Percentiles rank a stretch among this genome's conserved stretches.
Conservation (phyloP, 2,797 vertebrate genomes). For the Channa striata region DNA sequence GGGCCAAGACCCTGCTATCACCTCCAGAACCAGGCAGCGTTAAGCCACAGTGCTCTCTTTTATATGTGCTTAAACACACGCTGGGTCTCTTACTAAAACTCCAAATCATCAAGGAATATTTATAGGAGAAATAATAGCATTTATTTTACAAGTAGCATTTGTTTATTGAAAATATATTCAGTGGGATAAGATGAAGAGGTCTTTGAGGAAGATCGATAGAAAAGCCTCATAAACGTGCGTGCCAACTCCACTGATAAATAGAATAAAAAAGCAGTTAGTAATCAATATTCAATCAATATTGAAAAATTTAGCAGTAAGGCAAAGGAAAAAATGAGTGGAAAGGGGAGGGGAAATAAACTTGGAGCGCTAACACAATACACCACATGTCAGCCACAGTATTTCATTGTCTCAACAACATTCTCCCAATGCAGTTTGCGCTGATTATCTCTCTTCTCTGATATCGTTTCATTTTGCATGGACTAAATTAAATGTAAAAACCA, state of each 20-base stretch:
- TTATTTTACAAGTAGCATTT: slow-evolving; percentile 33
- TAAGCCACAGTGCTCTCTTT: slow-evolving; percentile 46
- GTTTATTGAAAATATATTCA: slow-evolving; percentile 18
- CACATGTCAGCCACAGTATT: slow-evolving; percentile 66
- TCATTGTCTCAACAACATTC: slow-evolving; percentile 80
- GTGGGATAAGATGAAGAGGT: slow-evolving; percentile 37
- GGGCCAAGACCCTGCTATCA: slow-evolving; percentile 50
- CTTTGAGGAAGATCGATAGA: slow-evolving; percentile 60
- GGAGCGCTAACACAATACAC: slow-evolving; percentile 50
- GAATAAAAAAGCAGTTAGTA: slow-evolving; percentile 53
- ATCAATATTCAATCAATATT: slow-evolving; percentile 69
- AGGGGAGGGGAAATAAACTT: slow-evolving; percentile 31
- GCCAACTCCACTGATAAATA: slow-evolving; percentile 58
- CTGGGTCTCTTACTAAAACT: slow-evolving; percentile 19
- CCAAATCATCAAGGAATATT: slow-evolving; percentile 54
- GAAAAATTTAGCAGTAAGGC: slow-evolving; percentile 17
- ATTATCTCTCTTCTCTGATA: slow-evolving; percentile 81
- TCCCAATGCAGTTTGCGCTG: slow-evolving; percentile 77
- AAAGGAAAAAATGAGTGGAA: slow-evolving; percentile 1
- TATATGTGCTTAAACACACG: slow-evolving; percentile 47
- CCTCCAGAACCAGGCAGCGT: slow-evolving; percentile 44
- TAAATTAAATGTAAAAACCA: slow-evolving; percentile 84
- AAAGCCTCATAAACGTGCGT: slow-evolving; percentile 64
- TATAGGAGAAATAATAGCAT: slow-evolving; percentile 43
- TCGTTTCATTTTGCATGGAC: slow-evolving; percentile 76